These are phyloP conservation scores for Trachelus iudaicus DNA, from an alignment of 2,888 invertebrate species.

Conservation along the genomic window DNA sequence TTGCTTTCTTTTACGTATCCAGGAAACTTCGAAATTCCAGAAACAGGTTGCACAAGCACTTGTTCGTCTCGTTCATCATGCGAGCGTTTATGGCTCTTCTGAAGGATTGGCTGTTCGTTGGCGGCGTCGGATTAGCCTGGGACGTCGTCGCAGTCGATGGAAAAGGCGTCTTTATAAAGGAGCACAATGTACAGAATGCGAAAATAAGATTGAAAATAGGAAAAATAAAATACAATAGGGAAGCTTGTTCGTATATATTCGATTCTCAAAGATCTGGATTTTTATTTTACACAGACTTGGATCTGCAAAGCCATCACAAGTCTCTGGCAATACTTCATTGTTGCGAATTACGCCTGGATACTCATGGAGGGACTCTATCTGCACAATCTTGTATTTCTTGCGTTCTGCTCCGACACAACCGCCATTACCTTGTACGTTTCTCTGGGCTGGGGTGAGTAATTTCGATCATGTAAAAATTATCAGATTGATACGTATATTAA, in stretches of 20 bases:
- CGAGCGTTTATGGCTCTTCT: conserved; percentile 71
- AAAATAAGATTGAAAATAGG: not conserved
- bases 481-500: not conserved
- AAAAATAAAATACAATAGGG: not conserved
- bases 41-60: conserved; percentile 75
- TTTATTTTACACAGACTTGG: conserved; percentile 68
- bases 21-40: conserved; percentile 75
- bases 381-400: conserved; percentile 75
- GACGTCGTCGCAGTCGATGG: conserved; percentile 62
- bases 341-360: conserved; percentile 77
- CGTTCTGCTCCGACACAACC: conserved; percentile 73
- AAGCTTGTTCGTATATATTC: not conserved
- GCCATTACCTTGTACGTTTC: conserved; percentile 71
- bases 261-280: not conserved
- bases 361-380: conserved; percentile 78
- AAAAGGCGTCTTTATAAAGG: conserved; percentile 56
- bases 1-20: conserved; percentile 29
- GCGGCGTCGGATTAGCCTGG: conserved; percentile 66
- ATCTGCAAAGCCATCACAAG: conserved; percentile 73
- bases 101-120: conserved; percentile 70
- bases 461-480: not conserved
- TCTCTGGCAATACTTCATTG: conserved; percentile 73
- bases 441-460: conserved; percentile 74
- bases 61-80: conserved; percentile 75
- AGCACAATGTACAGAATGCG: conserved; percentile 53